phyloP scores from a whole-genome alignment of 2,888 invertebrate species.

The Mesodorylaimus sp. region DNA sequence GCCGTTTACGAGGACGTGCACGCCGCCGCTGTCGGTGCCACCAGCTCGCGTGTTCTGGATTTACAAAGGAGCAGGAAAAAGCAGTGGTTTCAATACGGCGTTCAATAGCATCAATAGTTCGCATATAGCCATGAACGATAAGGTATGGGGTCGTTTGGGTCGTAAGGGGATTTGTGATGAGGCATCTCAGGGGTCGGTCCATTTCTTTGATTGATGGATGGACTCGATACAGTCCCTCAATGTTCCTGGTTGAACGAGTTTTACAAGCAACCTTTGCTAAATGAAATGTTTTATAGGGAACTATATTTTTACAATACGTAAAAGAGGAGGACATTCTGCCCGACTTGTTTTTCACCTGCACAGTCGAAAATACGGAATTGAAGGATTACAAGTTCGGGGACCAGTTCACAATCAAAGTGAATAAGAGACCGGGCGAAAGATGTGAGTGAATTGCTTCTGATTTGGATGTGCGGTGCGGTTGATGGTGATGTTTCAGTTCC shows the following conservation, averaged over 20 bases:
- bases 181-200: too few relatives aligned
- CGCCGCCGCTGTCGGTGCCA: slow-evolving; percentile 22
- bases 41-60: slow-evolving; percentile 24
- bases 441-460: neutral
- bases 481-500: neutral
- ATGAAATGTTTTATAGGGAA: slow-evolving; percentile 25
- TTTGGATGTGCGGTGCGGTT: neutral
- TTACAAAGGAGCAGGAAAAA: slow-evolving; percentile 24
- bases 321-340: slow-evolving; percentile 22
- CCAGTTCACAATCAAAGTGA: slow-evolving; percentile 21
- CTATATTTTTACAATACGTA: slow-evolving; percentile 29
- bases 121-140: slow-evolving; percentile 21
- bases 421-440: neutral
- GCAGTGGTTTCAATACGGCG: slow-evolving; percentile 15
- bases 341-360: slow-evolving; percentile 24
- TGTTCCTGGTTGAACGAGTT: too few relatives aligned
- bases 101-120: slow-evolving; percentile 25
- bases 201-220: too few relatives aligned
- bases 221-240: too few relatives aligned
- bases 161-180: neutral
- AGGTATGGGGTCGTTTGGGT: slow-evolving; percentile 4
- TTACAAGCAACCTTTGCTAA: too few relatives aligned
- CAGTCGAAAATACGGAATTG: slow-evolving; percentile 27
- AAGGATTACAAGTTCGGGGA: slow-evolving; percentile 30
- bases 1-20: slow-evolving; percentile 24